Conservation (phyloP, 2,888 invertebrate species). For the Spicauda simplicius region DNA sequence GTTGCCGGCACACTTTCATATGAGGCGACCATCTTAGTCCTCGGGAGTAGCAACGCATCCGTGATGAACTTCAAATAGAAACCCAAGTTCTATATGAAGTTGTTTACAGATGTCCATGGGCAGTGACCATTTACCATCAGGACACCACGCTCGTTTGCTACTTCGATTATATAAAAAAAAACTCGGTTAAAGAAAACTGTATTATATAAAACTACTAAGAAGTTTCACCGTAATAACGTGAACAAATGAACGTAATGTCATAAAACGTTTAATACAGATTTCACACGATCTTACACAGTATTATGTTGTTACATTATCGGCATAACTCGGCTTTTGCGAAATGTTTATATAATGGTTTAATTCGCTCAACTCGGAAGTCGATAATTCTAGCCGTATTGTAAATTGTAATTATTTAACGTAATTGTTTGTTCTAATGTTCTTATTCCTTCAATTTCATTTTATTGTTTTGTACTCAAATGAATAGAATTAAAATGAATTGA, state of each 20-base stretch:
- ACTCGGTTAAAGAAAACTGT: too few species aligned
- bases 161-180: too few species aligned
- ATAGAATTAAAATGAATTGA: too few species aligned
- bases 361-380: conserved; percentile 33
- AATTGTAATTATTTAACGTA: conserved; percentile 6
- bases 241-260: conserved; percentile 1
- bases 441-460: background rate
- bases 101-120: too few species aligned
- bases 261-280: conserved; percentile 24
- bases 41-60: too few species aligned
- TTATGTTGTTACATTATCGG: conserved; percentile 36
- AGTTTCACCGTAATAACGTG: background rate
- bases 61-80: too few species aligned
- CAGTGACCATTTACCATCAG: too few species aligned
- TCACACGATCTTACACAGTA: conserved; percentile 44
- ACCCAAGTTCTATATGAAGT: too few species aligned
- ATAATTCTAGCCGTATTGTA: conserved; percentile 7
- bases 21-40: too few species aligned
- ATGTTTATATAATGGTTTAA: conserved; percentile 39
- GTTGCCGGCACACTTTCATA: too few species aligned
- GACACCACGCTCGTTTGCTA: too few species aligned
- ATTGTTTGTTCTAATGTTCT: background rate
- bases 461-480: too few species aligned
- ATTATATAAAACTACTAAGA: background rate
- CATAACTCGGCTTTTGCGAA: conserved; percentile 38